Evolutionary conservation across 30 jellyfish, hydroid and myxozoan genomes (phyloP).

Genomic region (Cassiopea andromeda): DNA sequence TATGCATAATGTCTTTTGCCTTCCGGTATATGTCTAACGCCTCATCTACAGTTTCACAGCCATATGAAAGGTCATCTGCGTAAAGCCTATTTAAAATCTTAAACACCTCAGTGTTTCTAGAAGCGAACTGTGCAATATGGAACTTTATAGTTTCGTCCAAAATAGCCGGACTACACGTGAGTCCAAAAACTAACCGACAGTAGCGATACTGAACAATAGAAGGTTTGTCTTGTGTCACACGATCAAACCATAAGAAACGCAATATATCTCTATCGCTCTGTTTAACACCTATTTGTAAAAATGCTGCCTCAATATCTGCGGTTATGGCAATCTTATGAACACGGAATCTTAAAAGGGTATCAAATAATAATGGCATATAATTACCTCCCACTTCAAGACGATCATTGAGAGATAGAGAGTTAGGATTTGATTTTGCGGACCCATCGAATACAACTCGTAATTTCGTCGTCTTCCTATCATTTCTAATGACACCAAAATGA

Average conservation of each 20-base stretch:
- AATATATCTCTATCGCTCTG: slow-evolving; percentile 36
- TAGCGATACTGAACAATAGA: slow-evolving; percentile 11
- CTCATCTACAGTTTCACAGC: slow-evolving; percentile 25
- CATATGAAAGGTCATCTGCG: slow-evolving; percentile 36
- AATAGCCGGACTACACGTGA: slow-evolving; percentile 38
- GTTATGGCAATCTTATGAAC: slow-evolving; percentile 45
- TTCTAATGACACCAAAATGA: slow-evolving; percentile 59
- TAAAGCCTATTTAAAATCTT: background rate
- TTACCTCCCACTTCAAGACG: slow-evolving; percentile 36
- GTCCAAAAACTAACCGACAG: slow-evolving; percentile 27
- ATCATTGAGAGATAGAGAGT: slow-evolving; percentile 47
- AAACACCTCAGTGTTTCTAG: background rate
- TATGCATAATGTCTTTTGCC: slow-evolving; percentile 25
- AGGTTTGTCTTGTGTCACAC: slow-evolving; percentile 5
- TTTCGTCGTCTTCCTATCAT: slow-evolving; percentile 39
- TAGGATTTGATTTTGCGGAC: slow-evolving; percentile 27
- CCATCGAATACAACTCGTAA: slow-evolving; percentile 70
- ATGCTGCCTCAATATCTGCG: slow-evolving; percentile 65
- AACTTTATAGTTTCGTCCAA: slow-evolving; percentile 31
- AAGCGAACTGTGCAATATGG: background rate
- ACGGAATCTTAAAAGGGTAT: slow-evolving; percentile 64
- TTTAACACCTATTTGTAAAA: slow-evolving; percentile 41
- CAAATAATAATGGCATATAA: slow-evolving; percentile 55
- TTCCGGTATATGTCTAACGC: slow-evolving; percentile 24
- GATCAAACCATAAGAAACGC: slow-evolving; percentile 67